phyloP scores from a whole-genome alignment of 2,113 vertebrate species.

The Chiloscyllium plagiosum region DNA sequence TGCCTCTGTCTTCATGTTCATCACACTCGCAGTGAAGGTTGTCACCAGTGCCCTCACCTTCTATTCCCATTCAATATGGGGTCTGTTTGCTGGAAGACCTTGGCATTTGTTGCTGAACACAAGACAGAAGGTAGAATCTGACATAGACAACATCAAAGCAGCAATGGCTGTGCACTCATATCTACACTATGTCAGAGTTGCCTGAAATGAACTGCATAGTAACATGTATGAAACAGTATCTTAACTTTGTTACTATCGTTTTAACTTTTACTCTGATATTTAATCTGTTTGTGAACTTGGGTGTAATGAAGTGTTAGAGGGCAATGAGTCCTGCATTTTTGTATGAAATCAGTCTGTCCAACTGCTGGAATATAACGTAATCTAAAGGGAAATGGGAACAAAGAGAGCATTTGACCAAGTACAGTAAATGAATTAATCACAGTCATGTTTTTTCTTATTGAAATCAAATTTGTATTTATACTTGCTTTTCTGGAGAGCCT shows the following conservation, averaged over 20 bases:
- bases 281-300: not conserved
- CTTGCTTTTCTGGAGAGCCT: not conserved
- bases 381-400: constrained; percentile 10
- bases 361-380: not conserved
- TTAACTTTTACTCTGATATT: not conserved
- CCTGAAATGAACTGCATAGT: not conserved
- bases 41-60: not conserved
- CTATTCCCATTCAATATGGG: not conserved
- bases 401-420: not conserved
- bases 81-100: not conserved
- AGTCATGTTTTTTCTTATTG: constrained; percentile 28
- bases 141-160: no score
- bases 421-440: constrained; percentile 33
- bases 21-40: not conserved
- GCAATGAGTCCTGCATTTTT: not conserved
- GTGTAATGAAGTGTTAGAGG: no score
- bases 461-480: constrained; percentile 21
- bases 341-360: not conserved
- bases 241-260: not conserved
- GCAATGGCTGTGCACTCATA: not conserved
- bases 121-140: not conserved
- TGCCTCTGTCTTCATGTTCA: not conserved
- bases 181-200: no score
- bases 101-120: not conserved
- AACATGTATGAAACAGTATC: not conserved